These are phyloP conservation scores for Scelioninae gen. 1 DNA, from an alignment of 2,888 invertebrate species.

Conservation along the genomic window DNA sequence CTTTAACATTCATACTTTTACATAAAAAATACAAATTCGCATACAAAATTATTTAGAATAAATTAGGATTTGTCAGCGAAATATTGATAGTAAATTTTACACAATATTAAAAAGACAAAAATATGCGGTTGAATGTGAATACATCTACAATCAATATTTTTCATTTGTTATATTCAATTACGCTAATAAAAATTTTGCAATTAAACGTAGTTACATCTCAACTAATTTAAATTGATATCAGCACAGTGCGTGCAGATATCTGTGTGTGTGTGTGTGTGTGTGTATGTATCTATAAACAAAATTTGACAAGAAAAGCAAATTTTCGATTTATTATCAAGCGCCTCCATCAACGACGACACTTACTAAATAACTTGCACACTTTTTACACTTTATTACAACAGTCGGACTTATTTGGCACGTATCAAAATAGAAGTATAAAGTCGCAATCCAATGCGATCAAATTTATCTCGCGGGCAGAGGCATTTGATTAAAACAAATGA, in stretches of 20 bases:
- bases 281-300: not conserved
- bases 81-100: too few species aligned
- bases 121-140: too few species aligned
- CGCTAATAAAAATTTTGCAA: too few species aligned
- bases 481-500: not conserved
- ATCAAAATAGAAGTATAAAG: conserved; percentile 12
- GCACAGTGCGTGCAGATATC: conserved; percentile 31
- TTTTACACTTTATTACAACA: not conserved
- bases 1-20: too few species aligned
- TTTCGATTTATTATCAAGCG: not conserved
- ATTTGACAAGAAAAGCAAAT: too few species aligned
- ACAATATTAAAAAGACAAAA: too few species aligned
- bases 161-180: too few species aligned
- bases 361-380: not conserved
- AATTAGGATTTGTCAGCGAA: too few species aligned
- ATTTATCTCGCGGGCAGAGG: not conserved
- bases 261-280: conserved; percentile 1
- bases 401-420: conserved; percentile 7
- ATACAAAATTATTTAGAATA: too few species aligned
- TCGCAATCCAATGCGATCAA: not conserved
- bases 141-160: too few species aligned
- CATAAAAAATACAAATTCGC: too few species aligned
- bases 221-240: conserved; percentile 14
- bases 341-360: not conserved
- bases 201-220: too few species aligned